Percentiles rank a stretch among this genome's conserved stretches.
Conservation (phyloP, 1,140 invertebrate species). For the Bathynomus jamesi region DNA sequence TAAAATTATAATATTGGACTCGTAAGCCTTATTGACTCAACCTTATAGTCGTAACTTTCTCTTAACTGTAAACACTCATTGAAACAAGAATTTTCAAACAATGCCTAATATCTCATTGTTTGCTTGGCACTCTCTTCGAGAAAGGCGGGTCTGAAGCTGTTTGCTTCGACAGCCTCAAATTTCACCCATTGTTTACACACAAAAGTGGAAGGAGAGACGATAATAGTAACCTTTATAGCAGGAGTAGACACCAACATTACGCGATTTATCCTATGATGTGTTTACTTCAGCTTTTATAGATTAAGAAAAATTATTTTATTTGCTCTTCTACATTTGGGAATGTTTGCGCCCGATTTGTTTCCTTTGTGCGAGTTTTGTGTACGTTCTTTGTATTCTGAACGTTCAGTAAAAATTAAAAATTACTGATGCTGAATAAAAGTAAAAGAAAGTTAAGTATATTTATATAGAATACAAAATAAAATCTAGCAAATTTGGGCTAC, state of each 20-base stretch:
- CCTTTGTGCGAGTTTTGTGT: too few species aligned
- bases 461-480: too few species aligned
- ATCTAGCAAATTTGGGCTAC: too few species aligned
- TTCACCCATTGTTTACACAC: not conserved
- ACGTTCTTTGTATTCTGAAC: too few species aligned
- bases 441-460: too few species aligned
- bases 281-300: not conserved
- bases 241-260: not conserved
- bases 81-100: not conserved
- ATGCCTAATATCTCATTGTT: not conserved
- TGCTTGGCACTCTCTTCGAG: not conserved
- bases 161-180: not conserved
- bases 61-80: not conserved
- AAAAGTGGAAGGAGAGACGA: not conserved
- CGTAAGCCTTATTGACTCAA: not conserved
- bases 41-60: not conserved
- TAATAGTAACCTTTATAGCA: not conserved
- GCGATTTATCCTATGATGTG: not conserved
- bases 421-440: too few species aligned
- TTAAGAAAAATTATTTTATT: too few species aligned
- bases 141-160: not conserved
- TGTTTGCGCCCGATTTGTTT: too few species aligned
- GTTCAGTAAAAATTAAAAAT: too few species aligned
- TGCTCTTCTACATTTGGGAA: too few species aligned
- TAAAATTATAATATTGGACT: too few species aligned